Percentiles rank a stretch among this genome's conserved stretches.
phyloP scores from a whole-genome alignment of 2,888 invertebrate species.

The Aradus depressus region DNA sequence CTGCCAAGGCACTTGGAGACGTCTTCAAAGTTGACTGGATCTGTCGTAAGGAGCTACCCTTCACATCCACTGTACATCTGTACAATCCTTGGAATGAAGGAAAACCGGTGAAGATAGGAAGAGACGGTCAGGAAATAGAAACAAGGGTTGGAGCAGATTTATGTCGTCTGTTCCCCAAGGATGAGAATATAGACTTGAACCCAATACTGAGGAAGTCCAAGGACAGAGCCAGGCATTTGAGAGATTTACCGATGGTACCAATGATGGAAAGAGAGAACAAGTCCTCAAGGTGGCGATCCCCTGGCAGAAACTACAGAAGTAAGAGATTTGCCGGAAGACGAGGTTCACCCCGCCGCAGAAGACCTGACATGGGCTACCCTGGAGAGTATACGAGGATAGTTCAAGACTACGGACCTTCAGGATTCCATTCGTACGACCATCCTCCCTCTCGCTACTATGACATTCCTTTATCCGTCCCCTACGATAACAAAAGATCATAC shows the following conservation, averaged over 20 bases:
- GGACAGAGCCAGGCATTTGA: constrained; percentile 14
- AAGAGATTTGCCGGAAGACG: background rate
- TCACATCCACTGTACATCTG: constrained; percentile 80
- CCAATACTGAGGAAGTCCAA: constrained; percentile 56
- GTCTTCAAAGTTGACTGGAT: constrained; percentile 97
- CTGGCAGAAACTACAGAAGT: background rate
- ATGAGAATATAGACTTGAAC: constrained; percentile 78
- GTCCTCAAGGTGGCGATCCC: background rate
- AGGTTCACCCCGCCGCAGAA: too few relatives aligned
- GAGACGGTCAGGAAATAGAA: constrained; percentile 97
- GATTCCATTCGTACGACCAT: constrained; percentile 13
- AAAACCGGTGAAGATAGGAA: constrained; percentile 96
- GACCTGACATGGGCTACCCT: too few relatives aligned
- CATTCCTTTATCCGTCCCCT: constrained; percentile 28
- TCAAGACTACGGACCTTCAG: too few relatives aligned
- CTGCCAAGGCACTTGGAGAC: constrained; percentile 85
- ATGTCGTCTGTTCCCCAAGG: constrained; percentile 86
- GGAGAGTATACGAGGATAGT: too few relatives aligned
- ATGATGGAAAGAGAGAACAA: constrained; percentile 2
- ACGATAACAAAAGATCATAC: constrained; percentile 66
- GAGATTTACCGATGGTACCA: too few relatives aligned
- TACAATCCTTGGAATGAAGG: constrained; percentile 98
- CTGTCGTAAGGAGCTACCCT: constrained; percentile 85
- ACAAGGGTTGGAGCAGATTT: constrained; percentile 89
- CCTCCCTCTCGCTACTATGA: constrained; percentile 28